A percentile compares a stretch with the other conserved stretches of the same genome.
Evolutionary conservation across 2,888 invertebrate species (phyloP).

Genomic region (Pyrrhia umbra): DNA sequence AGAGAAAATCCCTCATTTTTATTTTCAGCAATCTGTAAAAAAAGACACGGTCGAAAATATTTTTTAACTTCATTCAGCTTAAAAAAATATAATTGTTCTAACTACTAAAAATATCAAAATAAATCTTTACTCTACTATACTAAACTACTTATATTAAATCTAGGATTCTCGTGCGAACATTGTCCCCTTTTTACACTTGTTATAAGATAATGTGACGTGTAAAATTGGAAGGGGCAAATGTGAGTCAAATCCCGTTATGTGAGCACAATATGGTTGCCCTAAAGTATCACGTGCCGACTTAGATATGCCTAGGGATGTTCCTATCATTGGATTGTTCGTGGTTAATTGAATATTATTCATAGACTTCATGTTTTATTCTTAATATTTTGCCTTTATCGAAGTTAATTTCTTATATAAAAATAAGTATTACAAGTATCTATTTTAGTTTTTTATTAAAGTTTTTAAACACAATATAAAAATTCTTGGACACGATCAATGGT

Average conservation of each 20-base stretch:
- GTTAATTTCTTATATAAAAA: background rate
- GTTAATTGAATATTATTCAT: conserved; percentile 32
- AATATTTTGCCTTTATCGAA: background rate
- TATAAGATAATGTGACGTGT: conserved; percentile 36
- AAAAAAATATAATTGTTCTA: too few relatives aligned
- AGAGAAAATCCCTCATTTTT: too few relatives aligned
- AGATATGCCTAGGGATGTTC: conserved; percentile 69
- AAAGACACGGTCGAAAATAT: too few relatives aligned
- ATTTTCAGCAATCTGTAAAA: too few relatives aligned
- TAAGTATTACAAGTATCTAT: background rate
- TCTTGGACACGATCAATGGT: background rate
- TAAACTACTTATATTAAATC: background rate
- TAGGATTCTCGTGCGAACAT: conserved; percentile 10
- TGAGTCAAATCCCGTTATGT: conserved; percentile 41
- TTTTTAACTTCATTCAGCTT: too few relatives aligned
- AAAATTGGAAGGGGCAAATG: conserved; percentile 38
- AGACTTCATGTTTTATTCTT: background rate
- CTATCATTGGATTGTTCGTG: conserved; percentile 57
- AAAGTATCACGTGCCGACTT: conserved; percentile 47
- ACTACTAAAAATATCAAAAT: too few relatives aligned
- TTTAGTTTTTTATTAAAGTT: background rate
- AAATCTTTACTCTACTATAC: too few relatives aligned
- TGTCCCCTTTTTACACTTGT: conserved; percentile 23
- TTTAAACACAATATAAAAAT: background rate
- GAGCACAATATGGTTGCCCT: conserved; percentile 47